These are phyloP conservation scores for Plumapathes pennacea DNA, from an alignment of 92 coral and sea anemone species.

Conservation along the genomic window DNA sequence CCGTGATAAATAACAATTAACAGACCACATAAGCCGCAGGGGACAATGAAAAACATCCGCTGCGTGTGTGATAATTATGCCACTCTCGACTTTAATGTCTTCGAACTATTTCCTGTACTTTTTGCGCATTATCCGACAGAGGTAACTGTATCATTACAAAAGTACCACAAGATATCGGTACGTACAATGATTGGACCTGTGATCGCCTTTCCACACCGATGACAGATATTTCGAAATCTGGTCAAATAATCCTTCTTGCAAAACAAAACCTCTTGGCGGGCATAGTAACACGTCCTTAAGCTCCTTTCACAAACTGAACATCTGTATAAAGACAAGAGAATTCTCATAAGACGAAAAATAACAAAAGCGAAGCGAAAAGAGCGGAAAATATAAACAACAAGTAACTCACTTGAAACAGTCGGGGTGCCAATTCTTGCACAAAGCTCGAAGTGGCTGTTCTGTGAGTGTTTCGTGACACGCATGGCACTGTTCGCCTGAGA, in stretches of 20 bases:
- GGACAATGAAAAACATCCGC: no score
- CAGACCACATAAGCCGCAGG: no score
- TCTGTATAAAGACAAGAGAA: constrained; percentile 30
- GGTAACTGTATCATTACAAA: not conserved
- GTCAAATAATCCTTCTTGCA: constrained; percentile 82
- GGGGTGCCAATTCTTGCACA: constrained; percentile 62
- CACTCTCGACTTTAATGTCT: no score
- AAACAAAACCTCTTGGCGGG: constrained; percentile 65
- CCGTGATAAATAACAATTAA: no score
- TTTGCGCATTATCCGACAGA: no score
- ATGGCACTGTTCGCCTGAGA: no score
- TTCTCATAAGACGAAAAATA: not conserved
- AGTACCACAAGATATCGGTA: not conserved
- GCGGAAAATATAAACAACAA: not conserved
- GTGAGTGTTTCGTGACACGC: no score
- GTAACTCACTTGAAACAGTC: constrained; percentile 46
- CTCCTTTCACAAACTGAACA: constrained; percentile 73
- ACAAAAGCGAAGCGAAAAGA: not conserved
- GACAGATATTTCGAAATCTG: constrained; percentile 68
- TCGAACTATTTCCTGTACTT: no score
- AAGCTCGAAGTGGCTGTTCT: constrained; percentile 16
- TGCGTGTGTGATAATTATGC: no score
- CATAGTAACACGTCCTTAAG: constrained; percentile 56
- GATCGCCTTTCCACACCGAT: constrained; percentile 71
- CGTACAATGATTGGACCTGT: constrained; percentile 94